A percentile compares a stretch with the other conserved stretches of the same genome.
phyloP scores from a whole-genome alignment of 2,113 vertebrate species.

The Plotosus lineatus region DNA sequence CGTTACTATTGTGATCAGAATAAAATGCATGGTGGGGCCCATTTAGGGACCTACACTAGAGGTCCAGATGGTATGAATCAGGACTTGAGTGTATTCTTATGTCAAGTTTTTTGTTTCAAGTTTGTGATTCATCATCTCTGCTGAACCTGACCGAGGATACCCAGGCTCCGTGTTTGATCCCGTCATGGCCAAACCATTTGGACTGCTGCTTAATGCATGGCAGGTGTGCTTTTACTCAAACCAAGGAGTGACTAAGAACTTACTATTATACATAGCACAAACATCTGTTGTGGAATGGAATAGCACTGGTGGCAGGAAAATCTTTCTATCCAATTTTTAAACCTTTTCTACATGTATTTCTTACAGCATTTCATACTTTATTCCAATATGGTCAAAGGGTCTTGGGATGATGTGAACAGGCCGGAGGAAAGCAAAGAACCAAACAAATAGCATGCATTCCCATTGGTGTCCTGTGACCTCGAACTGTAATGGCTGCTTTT shows the following conservation, averaged over 20 bases:
- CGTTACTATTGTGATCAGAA: conserved; percentile 10
- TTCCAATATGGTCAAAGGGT: background rate
- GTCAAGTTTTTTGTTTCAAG: conserved; percentile 48
- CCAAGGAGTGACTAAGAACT: conserved; percentile 34
- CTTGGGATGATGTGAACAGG: conserved; percentile 25
- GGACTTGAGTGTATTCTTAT: conserved; percentile 28
- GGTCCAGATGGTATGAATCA: conserved; percentile 59
- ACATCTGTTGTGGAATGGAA: conserved; percentile 1
- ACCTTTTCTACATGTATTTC: background rate
- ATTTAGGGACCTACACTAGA: conserved; percentile 36
- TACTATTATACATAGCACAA: background rate
- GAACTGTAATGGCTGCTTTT: background rate
- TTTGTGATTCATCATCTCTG: conserved; percentile 49
- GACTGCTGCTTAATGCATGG: conserved; percentile 34
- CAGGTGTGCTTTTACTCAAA: conserved; percentile 38
- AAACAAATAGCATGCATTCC: conserved; percentile 23
- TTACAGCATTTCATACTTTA: background rate
- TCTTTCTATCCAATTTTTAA: background rate
- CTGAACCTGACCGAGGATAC: conserved; percentile 36
- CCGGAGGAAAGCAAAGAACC: background rate
- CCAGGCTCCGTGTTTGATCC: conserved; percentile 39
- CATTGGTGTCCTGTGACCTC: conserved; percentile 9
- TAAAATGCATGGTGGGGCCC: conserved; percentile 21
- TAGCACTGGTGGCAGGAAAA: background rate
- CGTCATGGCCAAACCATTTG: conserved; percentile 49